A percentile compares a stretch with the other conserved stretches of the same genome.
Evolutionary conservation across 1,140 invertebrate species (phyloP).

Genomic region (Rhagoletis zephyria): DNA sequence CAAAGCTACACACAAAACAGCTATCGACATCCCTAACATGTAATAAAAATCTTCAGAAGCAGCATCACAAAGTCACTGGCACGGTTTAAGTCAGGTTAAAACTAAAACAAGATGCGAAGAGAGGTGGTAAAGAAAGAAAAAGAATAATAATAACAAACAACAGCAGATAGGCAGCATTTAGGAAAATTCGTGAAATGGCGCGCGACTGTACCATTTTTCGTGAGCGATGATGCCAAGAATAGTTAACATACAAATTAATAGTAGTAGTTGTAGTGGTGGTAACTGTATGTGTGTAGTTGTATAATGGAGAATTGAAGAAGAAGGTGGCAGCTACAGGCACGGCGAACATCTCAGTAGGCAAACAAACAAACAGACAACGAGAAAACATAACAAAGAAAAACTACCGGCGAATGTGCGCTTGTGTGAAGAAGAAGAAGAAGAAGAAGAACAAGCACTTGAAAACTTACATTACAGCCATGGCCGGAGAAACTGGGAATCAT

Average conservation of each 20-base stretch:
- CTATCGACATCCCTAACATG: background rate
- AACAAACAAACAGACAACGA: conserved; percentile 3
- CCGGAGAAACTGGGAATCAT: background rate
- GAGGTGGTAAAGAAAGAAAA: background rate
- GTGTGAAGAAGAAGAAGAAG: background rate
- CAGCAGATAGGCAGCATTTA: background rate
- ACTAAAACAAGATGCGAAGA: background rate
- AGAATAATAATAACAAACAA: conserved; percentile 9
- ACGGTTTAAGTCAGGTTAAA: background rate
- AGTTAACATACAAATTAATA: background rate
- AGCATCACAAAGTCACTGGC: background rate
- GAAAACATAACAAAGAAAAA: conserved; percentile 1
- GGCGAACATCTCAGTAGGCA: background rate
- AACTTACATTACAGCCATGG: no score
- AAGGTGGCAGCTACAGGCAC: background rate
- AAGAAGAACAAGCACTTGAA: background rate
- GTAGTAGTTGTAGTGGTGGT: background rate
- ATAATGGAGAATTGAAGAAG: no score
- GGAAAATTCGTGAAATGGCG: conserved; percentile 41
- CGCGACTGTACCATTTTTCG: conserved; percentile 52
- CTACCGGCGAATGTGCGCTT: background rate
- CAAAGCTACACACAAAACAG: background rate
- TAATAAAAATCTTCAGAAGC: background rate
- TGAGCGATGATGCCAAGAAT: background rate
- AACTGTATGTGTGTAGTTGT: background rate